Percentiles rank a stretch among this genome's conserved stretches.
phyloP scores from a whole-genome alignment of 2,113 vertebrate species.

The Indicator indicator region DNA sequence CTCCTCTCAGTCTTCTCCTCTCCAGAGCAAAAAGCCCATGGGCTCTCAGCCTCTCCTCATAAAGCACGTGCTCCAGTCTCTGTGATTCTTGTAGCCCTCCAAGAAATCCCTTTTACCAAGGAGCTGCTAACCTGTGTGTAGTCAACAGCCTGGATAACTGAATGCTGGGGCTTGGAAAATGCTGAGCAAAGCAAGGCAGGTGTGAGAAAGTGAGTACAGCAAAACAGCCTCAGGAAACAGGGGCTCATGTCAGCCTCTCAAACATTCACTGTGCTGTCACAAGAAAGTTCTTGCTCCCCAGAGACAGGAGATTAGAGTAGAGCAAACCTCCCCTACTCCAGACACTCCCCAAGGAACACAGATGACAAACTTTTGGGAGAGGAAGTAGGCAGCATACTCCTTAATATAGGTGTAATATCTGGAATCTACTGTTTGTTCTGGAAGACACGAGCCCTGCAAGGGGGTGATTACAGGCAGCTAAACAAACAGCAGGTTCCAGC shows the following conservation, averaged over 20 bases:
- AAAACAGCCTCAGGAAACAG: neutral
- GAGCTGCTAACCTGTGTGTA: no score
- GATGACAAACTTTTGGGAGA: neutral
- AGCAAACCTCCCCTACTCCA: neutral
- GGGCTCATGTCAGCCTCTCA: accelerated
- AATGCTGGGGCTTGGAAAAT: neutral
- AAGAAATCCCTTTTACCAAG: no score
- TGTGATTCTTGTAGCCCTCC: no score
- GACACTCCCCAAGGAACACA: neutral
- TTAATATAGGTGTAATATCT: accelerated
- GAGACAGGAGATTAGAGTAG: neutral
- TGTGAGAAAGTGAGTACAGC: neutral
- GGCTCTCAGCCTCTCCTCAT: no score
- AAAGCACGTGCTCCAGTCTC: no score
- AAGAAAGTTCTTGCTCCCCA: neutral
- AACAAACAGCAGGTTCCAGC: neutral
- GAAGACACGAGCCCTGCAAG: neutral
- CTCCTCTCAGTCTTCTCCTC: no score
- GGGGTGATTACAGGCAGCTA: neutral
- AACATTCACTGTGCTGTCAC: neutral
- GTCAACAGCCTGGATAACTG: neutral
- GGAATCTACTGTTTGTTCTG: neutral
- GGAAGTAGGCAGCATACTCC: neutral
- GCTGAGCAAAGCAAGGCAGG: neutral
- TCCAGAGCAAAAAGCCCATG: no score